Base-by-base conservation (phyloP, 64 coral and sea anemone species). In the Montipora cactus region DNA sequence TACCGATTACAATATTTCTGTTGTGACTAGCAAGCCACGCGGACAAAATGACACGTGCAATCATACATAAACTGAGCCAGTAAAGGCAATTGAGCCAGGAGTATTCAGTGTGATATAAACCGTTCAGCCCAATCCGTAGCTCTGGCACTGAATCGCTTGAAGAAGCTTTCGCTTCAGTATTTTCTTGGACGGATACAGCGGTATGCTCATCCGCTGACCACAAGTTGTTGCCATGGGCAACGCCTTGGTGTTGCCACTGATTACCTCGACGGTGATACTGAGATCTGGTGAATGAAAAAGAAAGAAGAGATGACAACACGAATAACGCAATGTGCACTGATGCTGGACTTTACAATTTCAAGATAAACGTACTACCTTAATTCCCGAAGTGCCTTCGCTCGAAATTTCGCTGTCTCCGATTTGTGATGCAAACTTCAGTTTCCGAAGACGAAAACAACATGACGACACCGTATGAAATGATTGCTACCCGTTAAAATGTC, bases 161-260 rank as follows among this genome's bases (percentile, higher is more conserved):
- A 98, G 64, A 18, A 98, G 84, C 67, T 98, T 98, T 16, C 91
- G 84, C 89, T 95, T 98, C 8, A 98, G 64, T 13, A 98, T 92
- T 61, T 90, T 94, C 74, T 91, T 91, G 7, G 96, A 98, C 18
- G 96, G 93, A 68, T 98, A 98, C 14, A 98, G 76, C 13, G 96
- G 96, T 78, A 98, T 95, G 71, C 93, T 95, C 96, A 98, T 98
- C 48, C 96, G 96, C 89, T 98, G 96, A 88, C 96, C 96, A 18
- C 93, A 98, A 4, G 96, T 98, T 13, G 93, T 98, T 95, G 96
- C 96, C 96, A 97, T 97, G n/a, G 96, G 96, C 74, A 97, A 97
- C 89, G 96, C 96, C 18, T 92, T 97, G 19, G 96, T 97, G 50
- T 97, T 97, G 7, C 96, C 96, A 79, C 96, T 97, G 48, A 97